These are phyloP conservation scores for Sinocyclocheilus rhinocerous DNA, from an alignment of 2,113 vertebrate species.

Conservation along the genomic window DNA sequence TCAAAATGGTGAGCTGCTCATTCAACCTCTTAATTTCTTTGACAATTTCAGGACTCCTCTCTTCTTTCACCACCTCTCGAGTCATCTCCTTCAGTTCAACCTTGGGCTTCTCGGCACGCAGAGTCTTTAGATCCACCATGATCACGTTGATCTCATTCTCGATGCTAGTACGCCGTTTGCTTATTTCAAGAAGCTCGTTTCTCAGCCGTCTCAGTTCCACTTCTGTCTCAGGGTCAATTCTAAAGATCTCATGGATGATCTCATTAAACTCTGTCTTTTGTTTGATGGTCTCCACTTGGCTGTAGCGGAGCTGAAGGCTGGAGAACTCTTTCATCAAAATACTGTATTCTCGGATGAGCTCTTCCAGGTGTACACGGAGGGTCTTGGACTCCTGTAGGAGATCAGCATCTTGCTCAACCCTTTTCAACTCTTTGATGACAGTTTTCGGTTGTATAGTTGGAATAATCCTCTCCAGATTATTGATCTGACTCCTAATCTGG, in stretches of 20 bases:
- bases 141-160: slow-evolving; percentile 76
- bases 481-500: slow-evolving; percentile 77
- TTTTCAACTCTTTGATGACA: slow-evolving; percentile 88
- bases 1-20: slow-evolving; percentile 83
- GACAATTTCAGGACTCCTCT: slow-evolving; percentile 88
- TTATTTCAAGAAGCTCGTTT: slow-evolving; percentile 79
- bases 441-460: slow-evolving; percentile 86
- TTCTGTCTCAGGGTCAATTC: slow-evolving; percentile 87
- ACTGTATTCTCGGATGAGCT: slow-evolving; percentile 77
- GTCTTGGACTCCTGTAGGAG: slow-evolving; percentile 78
- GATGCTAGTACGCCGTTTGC: slow-evolving; percentile 63
- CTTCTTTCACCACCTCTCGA: slow-evolving; percentile 87
- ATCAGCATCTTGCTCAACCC: slow-evolving; percentile 85
- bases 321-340: slow-evolving; percentile 76
- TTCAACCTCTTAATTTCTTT: slow-evolving; percentile 86
- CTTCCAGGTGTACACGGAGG: slow-evolving; percentile 78
- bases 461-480: slow-evolving; percentile 85
- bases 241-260: slow-evolving; percentile 85
- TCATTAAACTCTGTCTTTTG: slow-evolving; percentile 87
- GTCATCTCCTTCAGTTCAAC: slow-evolving; percentile 88
- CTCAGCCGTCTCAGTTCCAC: slow-evolving; percentile 79
- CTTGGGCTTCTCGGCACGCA: slow-evolving; percentile 83
- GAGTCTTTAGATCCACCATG: slow-evolving; percentile 71
- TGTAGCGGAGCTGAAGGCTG: slow-evolving; percentile 74
- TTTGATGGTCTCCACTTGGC: slow-evolving; percentile 73